Evolutionary conservation across 92 coral and sea anemone genomes (phyloP).

Genomic region (Zoanthus gigantus): DNA sequence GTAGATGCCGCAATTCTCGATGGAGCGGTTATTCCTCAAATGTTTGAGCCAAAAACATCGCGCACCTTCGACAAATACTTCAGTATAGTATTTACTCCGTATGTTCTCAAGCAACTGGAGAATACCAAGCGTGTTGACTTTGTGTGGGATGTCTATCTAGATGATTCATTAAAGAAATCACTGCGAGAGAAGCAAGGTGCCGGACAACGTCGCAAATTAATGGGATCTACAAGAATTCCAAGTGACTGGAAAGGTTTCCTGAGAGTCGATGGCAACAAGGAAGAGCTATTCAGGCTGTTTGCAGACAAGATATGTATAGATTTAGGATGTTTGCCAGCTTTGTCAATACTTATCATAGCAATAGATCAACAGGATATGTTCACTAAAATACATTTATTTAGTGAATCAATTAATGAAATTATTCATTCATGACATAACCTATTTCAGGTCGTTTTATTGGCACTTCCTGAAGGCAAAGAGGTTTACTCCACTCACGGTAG

Average conservation of each 20-base stretch:
- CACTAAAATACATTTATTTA: neutral
- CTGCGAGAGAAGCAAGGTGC: conserved; percentile 71
- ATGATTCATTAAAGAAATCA: conserved; percentile 70
- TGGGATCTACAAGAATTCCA: conserved; percentile 59
- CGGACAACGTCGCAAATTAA: conserved; percentile 74
- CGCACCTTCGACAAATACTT: conserved; percentile 76
- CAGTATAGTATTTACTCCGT: conserved; percentile 65
- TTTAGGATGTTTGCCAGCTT: conserved; percentile 55
- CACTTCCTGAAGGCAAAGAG: conserved; percentile 69
- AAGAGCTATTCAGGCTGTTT: conserved; percentile 60
- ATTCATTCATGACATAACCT: too few relatives aligned
- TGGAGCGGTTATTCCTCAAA: conserved; percentile 74
- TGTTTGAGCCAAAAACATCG: conserved; percentile 71
- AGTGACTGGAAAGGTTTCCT: conserved; percentile 62
- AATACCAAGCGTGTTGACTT: conserved; percentile 69
- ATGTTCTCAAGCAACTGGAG: conserved; percentile 70
- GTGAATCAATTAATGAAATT: neutral
- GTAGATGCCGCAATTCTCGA: conserved; percentile 78
- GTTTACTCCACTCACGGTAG: conserved; percentile 71
- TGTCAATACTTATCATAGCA: conserved; percentile 54
- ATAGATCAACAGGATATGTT: conserved; percentile 47
- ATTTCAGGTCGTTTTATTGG: conserved; percentile 66
- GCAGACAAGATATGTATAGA: conserved; percentile 54
- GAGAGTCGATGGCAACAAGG: conserved; percentile 42
- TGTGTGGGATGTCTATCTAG: conserved; percentile 72